Evolutionary conservation across 2,797 vertebrate genomes (phyloP).

Genomic region (Crypturellus tataupa): DNA sequence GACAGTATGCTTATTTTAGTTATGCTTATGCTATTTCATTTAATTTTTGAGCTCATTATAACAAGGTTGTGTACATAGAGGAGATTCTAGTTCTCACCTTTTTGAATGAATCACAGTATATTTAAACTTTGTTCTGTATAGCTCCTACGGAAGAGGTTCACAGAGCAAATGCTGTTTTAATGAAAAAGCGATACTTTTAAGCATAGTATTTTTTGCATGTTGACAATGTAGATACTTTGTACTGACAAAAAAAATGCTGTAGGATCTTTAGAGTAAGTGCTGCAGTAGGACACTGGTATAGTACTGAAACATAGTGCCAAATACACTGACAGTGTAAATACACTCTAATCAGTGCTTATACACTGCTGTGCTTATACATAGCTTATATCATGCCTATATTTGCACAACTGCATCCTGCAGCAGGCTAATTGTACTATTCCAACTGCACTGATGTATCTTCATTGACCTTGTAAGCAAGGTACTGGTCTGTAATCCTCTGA

Average conservation of each 20-base stretch:
- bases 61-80: background rate
- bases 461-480: slow-evolving; percentile 10
- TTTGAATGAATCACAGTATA: background rate
- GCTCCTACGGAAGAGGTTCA: background rate
- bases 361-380: too few relatives aligned
- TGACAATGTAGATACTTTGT: background rate
- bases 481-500: background rate
- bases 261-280: background rate
- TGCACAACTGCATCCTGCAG: background rate
- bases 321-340: background rate
- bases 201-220: background rate
- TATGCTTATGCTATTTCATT: background rate
- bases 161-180: background rate
- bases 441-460: background rate
- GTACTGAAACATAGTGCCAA: background rate
- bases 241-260: background rate
- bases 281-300: background rate
- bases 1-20: background rate
- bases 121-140: background rate
- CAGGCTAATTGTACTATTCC: background rate
- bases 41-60: background rate
- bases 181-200: background rate
- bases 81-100: background rate
- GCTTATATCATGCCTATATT: background rate
- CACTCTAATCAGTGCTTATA: background rate